These are phyloP conservation scores for Colossoma macropomum DNA, from an alignment of 2,113 vertebrate genomes.

Conservation along the genomic window DNA sequence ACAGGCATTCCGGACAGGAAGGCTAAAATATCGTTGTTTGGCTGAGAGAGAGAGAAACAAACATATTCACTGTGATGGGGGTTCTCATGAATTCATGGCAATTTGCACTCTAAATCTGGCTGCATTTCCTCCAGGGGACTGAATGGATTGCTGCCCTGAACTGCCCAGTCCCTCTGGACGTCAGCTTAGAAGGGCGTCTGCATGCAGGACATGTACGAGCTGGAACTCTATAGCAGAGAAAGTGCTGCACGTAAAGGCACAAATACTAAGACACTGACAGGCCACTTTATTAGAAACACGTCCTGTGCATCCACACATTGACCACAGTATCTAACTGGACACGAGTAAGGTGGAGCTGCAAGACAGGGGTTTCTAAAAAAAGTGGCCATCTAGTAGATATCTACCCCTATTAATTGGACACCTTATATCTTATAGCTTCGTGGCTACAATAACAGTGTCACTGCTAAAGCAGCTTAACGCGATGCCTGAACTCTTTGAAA, in stretches of 20 bases:
- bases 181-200: background rate
- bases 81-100: background rate
- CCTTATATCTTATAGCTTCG: too few species aligned
- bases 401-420: too few species aligned
- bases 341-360: background rate
- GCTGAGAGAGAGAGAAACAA: conserved; percentile 74
- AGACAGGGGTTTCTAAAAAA: background rate
- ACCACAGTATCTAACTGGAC: too few species aligned
- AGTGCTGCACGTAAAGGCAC: background rate
- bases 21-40: conserved; percentile 97
- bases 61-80: background rate
- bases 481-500: too few species aligned
- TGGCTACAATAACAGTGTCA: too few species aligned
- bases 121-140: background rate
- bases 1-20: conserved; percentile 98
- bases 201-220: background rate
- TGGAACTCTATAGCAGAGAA: background rate
- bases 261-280: too few species aligned
- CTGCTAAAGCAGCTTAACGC: too few species aligned
- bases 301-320: too few species aligned
- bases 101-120: background rate
- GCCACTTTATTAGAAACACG: too few species aligned
- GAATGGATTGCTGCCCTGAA: conserved; percentile 1
- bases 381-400: background rate
- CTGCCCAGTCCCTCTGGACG: background rate